These are phyloP conservation scores for Chaetoderma sp. DNA, from an alignment of 2,888 invertebrate genomes.

Conservation along the genomic window DNA sequence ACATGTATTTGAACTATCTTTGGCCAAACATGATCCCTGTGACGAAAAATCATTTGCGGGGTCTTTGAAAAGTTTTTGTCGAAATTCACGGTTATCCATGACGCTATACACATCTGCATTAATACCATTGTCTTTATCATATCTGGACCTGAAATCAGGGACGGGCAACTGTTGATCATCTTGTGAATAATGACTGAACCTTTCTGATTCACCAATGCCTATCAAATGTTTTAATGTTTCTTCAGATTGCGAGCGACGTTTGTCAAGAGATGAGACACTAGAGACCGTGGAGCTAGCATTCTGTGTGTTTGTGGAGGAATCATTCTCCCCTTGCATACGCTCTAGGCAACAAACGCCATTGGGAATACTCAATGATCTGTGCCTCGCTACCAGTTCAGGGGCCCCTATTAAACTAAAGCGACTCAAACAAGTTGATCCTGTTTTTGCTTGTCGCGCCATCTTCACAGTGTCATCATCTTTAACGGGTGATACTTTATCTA, in stretches of 20 bases:
- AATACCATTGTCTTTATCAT: too few species aligned
- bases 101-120: too few species aligned
- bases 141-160: too few species aligned
- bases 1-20: too few species aligned
- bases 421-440: slow-evolving; percentile 21
- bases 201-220: background rate
- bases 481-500: slow-evolving; percentile 31
- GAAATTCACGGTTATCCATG: too few species aligned
- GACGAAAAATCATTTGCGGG: too few species aligned
- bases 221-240: background rate
- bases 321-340: background rate
- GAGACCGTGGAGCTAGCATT: background rate
- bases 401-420: slow-evolving; percentile 26
- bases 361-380: slow-evolving; percentile 60
- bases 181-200: too few species aligned
- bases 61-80: too few species aligned
- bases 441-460: slow-evolving; percentile 25
- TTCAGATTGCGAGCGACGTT: slow-evolving; percentile 1
- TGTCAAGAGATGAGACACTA: background rate
- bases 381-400: slow-evolving; percentile 26
- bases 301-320: background rate
- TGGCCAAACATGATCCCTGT: too few species aligned
- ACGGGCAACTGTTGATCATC: too few species aligned
- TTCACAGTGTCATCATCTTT: slow-evolving; percentile 37
- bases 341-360: slow-evolving; percentile 49